phyloP scores from a whole-genome alignment of 53 echinoderm and acorn worm species.

The Henricia sp. region DNA sequence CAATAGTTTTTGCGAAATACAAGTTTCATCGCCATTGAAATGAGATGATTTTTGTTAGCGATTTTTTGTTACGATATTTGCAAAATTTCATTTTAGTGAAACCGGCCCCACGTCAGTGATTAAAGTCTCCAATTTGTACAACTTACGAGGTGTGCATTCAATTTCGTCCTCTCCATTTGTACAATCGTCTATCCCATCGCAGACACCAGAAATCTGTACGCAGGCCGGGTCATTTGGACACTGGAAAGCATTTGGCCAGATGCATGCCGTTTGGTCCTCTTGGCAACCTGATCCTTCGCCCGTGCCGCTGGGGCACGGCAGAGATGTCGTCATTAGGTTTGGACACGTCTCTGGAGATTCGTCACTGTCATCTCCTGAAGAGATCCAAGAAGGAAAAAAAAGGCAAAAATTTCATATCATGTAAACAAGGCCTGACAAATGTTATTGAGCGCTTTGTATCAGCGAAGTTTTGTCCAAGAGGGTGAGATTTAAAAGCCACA shows the following conservation, averaged over 20 bases:
- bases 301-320: constrained; percentile 61
- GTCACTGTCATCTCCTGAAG: constrained; percentile 29
- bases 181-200: constrained; percentile 64
- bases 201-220: constrained; percentile 49
- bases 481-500: not conserved
- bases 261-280: not conserved
- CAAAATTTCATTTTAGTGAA: too few relatives aligned
- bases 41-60: too few relatives aligned
- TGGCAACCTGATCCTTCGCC: constrained; percentile 60
- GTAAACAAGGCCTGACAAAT: too few relatives aligned
- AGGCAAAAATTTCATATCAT: too few relatives aligned
- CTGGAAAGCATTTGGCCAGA: constrained; percentile 57
- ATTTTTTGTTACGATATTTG: too few relatives aligned
- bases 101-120: too few relatives aligned
- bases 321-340: not conserved
- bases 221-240: constrained; percentile 67
- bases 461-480: not conserved
- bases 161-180: constrained; percentile 66
- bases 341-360: constrained; percentile 49
- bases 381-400: not conserved
- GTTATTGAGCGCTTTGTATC: not conserved
- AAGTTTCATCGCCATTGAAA: too few relatives aligned
- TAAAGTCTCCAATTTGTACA: not conserved
- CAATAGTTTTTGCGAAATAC: too few relatives aligned
- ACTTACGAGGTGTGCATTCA: constrained; percentile 72